Base-by-base conservation (phyloP, 2,113 vertebrate species). In the Phainopepla nitens region DNA sequence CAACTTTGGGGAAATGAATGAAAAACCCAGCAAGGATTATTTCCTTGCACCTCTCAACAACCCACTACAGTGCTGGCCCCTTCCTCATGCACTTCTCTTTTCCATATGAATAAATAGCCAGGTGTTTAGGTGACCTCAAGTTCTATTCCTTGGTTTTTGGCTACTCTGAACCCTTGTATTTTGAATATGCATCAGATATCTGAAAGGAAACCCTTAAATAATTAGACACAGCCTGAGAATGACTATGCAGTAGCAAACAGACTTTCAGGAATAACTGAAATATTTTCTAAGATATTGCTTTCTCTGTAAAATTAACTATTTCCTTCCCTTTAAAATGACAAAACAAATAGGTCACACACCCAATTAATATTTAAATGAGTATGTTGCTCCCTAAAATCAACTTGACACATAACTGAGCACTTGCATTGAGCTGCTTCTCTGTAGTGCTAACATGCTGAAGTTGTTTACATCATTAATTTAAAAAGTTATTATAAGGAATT, bases 401-500 rank as follows among this genome's bases (percentile, higher is more conserved):
- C 78, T 69, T 82, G 86, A 85, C 47, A 61, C 79, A 90, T 88
- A 79, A 61, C 58, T 84, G 88, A 87, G 81, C 47, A 60, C 57
- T 71, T 69, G 76, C 62, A 91, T 2, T 61, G 61, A 87, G 78
- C 50, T 49, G 42, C 79, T 70, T 62, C 78, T 82, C 56, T 44
- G 33, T 61, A 78, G 1, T 82, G 70, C 56, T 96, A 90, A 88
- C 64, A 47, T 56, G 68, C 51, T 91, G 44, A 69, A 94, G 64
- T 25, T 77, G 49, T 88, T 94, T 93, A 95, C 72, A 90, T 64
- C 85, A 91, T 92, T 94, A 92, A 90, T 88, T 93, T 66, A 4
- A 93, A 65, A 94, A 85, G 62, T 73, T 95, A 93, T 72, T 90
- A 79, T 54, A 92, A 87, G 72, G 76, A 85, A 96, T 88, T 95